Base-by-base conservation (phyloP, 2,113 vertebrate species). In the Willisornis vidua region DNA sequence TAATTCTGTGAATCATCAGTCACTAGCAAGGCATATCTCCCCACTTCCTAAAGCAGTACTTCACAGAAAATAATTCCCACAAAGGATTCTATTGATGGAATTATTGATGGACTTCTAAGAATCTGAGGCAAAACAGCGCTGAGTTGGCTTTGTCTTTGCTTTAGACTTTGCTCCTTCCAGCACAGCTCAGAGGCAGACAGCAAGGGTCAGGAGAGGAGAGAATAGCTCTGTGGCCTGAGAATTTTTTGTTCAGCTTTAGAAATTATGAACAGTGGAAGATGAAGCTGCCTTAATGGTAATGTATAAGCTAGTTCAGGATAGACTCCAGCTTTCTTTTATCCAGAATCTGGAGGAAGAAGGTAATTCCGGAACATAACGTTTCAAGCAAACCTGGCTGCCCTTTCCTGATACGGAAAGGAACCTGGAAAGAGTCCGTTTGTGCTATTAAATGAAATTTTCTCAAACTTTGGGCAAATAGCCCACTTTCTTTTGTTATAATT, bases 391-490 rank as follows among this genome's bases (percentile, higher is more conserved):
- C 37, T 62, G 51, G 3, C 10, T 94, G 48, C 35, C 16, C 22
- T 77, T 82, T 80, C 20, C 51, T 67, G 28, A 23, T 46, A 33
- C 10, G 17, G 83, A 37, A 73, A 88, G 37, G 76, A 71, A 83
- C 39, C 45, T 58, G 13, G 43, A 48, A 86, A 59, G 55, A 73
- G 28, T 4, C 35, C 8, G 43, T 67, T 89, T 89, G 15, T 87
- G 45, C 41, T 76, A 51, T 52, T 70, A 89, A 87, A 61, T 67
- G 43, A 12, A 4, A 52, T 81, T 90, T 81, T 46, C 66, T 78
- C 55, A 81, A 89, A 86, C 57, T 91, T 86, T 37, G 70, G 91
- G 73, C 57, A 87, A 92, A 92, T 65, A 82, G 54, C 28, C 78
- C 16, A 39, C 81, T 83, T 82, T 62, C 52, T 78, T 93, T 85